Conservation (phyloP, 2,888 invertebrate genomes). For the Yponomeuta sedellus region DNA sequence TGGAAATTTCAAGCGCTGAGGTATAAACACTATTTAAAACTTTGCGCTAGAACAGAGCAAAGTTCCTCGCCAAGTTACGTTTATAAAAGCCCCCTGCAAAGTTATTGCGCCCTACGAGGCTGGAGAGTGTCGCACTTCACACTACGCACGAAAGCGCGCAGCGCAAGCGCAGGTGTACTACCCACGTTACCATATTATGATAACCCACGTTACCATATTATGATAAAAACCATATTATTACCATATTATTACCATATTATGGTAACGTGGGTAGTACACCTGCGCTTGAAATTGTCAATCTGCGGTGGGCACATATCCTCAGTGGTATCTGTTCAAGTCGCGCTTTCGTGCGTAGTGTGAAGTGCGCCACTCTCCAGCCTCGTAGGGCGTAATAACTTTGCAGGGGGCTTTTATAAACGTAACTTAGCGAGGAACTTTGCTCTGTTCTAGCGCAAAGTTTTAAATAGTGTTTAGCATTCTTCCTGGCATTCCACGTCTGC, state of each 20-base stretch:
- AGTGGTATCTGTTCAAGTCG: no score
- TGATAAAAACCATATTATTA: no score
- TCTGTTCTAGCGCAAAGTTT: background rate
- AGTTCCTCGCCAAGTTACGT: background rate
- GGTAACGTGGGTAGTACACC: no score
- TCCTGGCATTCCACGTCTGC: background rate
- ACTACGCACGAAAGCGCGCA: background rate
- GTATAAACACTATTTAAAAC: conserved; percentile 3
- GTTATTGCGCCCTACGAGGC: background rate
- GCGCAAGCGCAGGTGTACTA: no score
- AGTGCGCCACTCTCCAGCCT: background rate
- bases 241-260: no score
- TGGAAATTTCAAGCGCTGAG: no score
- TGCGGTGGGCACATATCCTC: no score
- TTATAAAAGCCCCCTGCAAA: background rate
- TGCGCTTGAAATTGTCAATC: no score
- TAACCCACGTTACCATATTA: no score
- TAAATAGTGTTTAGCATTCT: conserved; percentile 2
- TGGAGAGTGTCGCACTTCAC: background rate
- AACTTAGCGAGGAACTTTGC: background rate
- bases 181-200: no score
- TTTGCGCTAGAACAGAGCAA: background rate
- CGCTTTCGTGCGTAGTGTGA: background rate
- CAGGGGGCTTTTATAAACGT: background rate
- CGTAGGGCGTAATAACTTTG: background rate